Conservation (phyloP, 2,888 invertebrate genomes). For the Dasypogon diadema region DNA sequence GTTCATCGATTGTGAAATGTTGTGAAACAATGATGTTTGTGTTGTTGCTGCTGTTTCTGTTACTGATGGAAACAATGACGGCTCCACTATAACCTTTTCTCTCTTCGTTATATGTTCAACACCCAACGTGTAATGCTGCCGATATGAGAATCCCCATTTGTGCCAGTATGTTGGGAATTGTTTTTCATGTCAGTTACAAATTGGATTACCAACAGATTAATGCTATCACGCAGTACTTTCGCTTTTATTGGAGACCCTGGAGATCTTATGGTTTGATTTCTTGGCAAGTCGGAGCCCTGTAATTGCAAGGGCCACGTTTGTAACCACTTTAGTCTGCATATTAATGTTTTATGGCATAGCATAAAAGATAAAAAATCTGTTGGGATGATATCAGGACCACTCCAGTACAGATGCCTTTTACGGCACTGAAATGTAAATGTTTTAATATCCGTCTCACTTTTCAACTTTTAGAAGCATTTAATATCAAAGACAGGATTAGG, state of each 20-base stretch:
- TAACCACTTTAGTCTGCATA: too few species aligned
- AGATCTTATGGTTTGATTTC: not conserved
- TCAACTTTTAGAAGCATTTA: too few species aligned
- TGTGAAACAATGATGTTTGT: conserved; percentile 49
- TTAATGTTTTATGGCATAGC: too few species aligned
- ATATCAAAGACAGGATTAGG: too few species aligned
- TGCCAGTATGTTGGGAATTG: conserved; percentile 38
- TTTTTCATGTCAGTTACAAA: conserved; percentile 48
- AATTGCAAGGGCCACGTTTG: too few species aligned
- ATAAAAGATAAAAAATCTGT: too few species aligned
- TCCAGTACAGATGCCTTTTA: too few species aligned
- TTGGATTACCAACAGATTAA: conserved; percentile 48
- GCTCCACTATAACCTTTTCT: conserved; percentile 4
- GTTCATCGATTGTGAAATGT: conserved; percentile 52
- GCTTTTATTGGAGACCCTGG: conserved; percentile 27
- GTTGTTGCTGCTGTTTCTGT: conserved; percentile 36
- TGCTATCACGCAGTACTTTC: conserved; percentile 13
- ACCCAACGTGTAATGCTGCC: conserved; percentile 13
- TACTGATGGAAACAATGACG: conserved; percentile 35
- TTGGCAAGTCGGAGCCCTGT: not conserved
- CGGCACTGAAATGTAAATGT: too few species aligned
- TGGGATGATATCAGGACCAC: too few species aligned
- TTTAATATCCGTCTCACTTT: too few species aligned
- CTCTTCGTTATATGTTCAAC: conserved; percentile 14
- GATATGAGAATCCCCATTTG: conserved; percentile 32